Evolutionary conservation across 1,140 invertebrate genomes (phyloP).

Genomic region (Lysiphlebus fabarum): DNA sequence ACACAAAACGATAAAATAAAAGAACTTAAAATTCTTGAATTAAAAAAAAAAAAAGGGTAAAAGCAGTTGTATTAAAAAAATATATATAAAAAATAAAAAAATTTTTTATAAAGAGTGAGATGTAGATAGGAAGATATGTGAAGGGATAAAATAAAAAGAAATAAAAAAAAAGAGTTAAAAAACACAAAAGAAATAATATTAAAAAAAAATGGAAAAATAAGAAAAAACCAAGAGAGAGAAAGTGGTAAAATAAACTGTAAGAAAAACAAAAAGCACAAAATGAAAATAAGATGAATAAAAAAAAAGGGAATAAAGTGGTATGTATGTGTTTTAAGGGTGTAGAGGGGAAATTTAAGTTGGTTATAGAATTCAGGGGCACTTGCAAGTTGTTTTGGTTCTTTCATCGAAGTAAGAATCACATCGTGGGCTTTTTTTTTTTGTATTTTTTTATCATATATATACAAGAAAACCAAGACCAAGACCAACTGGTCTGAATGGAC

Average conservation of each 20-base stretch:
- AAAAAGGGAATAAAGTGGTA: constrained; percentile 11
- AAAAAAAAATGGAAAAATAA: constrained; percentile 11
- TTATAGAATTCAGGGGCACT: constrained; percentile 29
- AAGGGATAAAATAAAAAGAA: constrained; percentile 22
- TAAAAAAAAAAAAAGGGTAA: constrained; percentile 14
- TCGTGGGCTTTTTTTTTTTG: neutral
- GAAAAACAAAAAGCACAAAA: constrained; percentile 1
- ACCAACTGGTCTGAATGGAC: constrained; percentile 30
- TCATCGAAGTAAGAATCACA: constrained; percentile 26
- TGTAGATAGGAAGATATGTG: constrained; percentile 4
- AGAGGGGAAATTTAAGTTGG: neutral
- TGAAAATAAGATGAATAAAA: constrained; percentile 11
- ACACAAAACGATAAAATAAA: neutral
- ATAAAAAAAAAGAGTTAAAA: constrained; percentile 5
- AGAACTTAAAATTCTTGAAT: constrained; percentile 5
- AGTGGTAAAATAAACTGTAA: constrained; percentile 6
- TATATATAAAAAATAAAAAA: too few relatives aligned
- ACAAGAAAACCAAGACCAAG: constrained; percentile 9
- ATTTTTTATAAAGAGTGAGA: too few relatives aligned
- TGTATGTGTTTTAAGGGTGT: constrained; percentile 17
- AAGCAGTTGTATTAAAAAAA: neutral
- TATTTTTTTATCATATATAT: neutral
- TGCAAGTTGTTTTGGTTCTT: constrained; percentile 29
- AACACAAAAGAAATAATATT: constrained; percentile 8
- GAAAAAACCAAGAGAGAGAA: constrained; percentile 9